Evolutionary conservation across 1,140 invertebrate genomes (phyloP).

Genomic region (Pseudomyrmex concolor): DNA sequence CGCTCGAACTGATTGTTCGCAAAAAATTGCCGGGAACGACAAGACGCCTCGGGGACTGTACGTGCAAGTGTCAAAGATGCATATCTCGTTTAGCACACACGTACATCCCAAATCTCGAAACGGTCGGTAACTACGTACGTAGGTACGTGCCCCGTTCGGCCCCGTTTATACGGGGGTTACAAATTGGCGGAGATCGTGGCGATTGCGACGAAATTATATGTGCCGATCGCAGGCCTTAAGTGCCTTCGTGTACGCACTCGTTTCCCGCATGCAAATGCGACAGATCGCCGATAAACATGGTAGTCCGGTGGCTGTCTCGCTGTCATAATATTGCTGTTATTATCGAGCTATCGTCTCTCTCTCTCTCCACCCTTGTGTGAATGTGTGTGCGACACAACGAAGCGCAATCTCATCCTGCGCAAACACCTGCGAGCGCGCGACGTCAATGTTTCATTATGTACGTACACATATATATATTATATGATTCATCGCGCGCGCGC

Average conservation of each 20-base stretch:
- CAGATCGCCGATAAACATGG: slow-evolving; percentile 70
- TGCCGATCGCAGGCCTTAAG: slow-evolving; percentile 54
- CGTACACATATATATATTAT: not conserved
- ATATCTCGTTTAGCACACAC: slow-evolving; percentile 16
- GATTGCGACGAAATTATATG: slow-evolving; percentile 59
- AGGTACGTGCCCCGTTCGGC: not conserved
- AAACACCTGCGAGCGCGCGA: slow-evolving; percentile 58
- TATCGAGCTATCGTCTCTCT: slow-evolving; percentile 62
- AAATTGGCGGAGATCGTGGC: slow-evolving; percentile 53
- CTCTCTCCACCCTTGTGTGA: not conserved
- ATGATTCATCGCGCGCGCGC: slow-evolving; percentile 41
- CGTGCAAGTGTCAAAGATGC: slow-evolving; percentile 26
- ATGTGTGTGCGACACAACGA: slow-evolving; percentile 35
- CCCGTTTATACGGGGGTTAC: slow-evolving; percentile 17
- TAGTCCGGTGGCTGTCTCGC: slow-evolving; percentile 43
- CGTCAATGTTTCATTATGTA: slow-evolving; percentile 48
- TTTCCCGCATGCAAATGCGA: slow-evolving; percentile 65
- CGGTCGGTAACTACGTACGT: not conserved
- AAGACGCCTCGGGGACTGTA: not conserved
- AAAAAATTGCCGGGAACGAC: slow-evolving; percentile 36
- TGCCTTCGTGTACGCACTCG: slow-evolving; percentile 39
- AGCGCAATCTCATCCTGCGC: slow-evolving; percentile 56
- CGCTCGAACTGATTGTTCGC: not conserved
- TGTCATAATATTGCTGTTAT: slow-evolving; percentile 71
- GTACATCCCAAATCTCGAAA: slow-evolving; percentile 14